Evolutionary conservation across 2,888 invertebrate genomes (phyloP).

Genomic region (Andrena fulva): DNA sequence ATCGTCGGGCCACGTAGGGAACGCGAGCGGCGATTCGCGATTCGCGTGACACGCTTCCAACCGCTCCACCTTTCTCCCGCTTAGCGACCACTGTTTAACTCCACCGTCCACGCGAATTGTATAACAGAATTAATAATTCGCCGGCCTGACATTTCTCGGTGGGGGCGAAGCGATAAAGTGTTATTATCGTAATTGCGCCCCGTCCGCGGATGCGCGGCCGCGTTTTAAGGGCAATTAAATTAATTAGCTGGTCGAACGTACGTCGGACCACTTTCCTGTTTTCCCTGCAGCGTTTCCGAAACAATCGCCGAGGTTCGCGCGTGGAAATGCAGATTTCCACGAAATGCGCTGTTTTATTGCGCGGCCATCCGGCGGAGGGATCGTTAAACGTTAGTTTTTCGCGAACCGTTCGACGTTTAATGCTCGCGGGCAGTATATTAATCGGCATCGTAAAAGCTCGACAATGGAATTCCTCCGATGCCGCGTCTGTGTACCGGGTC

Average conservation of each 20-base stretch:
- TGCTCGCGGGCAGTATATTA: background rate
- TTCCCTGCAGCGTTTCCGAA: background rate
- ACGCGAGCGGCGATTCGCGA: background rate
- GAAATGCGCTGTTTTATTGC: background rate
- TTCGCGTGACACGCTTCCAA: background rate
- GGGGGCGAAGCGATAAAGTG: conserved; percentile 37
- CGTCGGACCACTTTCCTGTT: conserved; percentile 30
- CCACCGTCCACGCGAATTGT: background rate
- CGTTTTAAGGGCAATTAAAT: conserved; percentile 55
- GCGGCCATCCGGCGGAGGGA: background rate
- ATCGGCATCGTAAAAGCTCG: background rate
- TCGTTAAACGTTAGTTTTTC: background rate
- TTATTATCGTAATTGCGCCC: conserved; percentile 48
- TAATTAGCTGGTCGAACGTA: conserved; percentile 44
- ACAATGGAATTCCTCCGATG: background rate
- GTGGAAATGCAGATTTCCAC: background rate
- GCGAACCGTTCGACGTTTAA: background rate
- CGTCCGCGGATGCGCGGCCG: conserved; percentile 27
- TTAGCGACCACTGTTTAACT: conserved; percentile 9
- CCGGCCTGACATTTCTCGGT: conserved; percentile 6
- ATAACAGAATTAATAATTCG: conserved; percentile 41
- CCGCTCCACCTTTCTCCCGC: background rate
- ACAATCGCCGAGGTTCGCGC: background rate
- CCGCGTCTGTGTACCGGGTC: no score
- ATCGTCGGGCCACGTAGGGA: background rate